These are phyloP conservation scores for Trilocha varians DNA, from an alignment of 2,888 invertebrate species.

Conservation along the genomic window DNA sequence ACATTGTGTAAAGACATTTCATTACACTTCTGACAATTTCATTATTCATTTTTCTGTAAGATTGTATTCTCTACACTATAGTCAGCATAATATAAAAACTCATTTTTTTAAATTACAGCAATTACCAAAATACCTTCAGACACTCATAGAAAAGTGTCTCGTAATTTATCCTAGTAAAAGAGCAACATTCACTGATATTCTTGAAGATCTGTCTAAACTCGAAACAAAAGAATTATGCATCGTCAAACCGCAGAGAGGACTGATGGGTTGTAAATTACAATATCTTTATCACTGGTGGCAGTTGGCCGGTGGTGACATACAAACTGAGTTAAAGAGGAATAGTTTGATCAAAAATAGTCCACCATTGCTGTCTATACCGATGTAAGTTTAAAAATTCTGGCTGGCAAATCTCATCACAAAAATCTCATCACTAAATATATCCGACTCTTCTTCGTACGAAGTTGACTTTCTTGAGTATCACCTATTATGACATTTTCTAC, in stretches of 20 bases:
- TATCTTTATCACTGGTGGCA: constrained; percentile 97
- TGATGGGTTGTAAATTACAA: constrained; percentile 76
- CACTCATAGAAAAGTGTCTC: constrained; percentile 81
- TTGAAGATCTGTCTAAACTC: constrained; percentile 48
- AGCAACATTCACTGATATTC: constrained; percentile 72
- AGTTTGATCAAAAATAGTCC: constrained; percentile 91
- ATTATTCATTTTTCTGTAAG: too few species aligned
- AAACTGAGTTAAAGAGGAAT: constrained; percentile 90
- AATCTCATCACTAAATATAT: too few species aligned
- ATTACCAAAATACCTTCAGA: constrained; percentile 72
- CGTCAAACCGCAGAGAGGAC: constrained; percentile 49
- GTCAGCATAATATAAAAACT: constrained; percentile 1
- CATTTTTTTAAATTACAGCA: constrained; percentile 44
- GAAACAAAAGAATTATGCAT: constrained; percentile 52
- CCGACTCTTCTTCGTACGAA: too few species aligned
- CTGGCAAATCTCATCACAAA: too few species aligned
- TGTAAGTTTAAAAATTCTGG: too few species aligned
- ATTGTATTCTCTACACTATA: too few species aligned
- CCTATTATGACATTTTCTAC: too few species aligned
- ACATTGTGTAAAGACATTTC: too few species aligned
- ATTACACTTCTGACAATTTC: too few species aligned
- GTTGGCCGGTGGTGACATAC: constrained; percentile 95
- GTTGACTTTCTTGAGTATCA: too few species aligned
- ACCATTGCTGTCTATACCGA: constrained; percentile 85
- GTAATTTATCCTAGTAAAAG: constrained; percentile 75